Base-by-base conservation (phyloP, 2,797 vertebrate species). In the Kryptopterus vitreolus region DNA sequence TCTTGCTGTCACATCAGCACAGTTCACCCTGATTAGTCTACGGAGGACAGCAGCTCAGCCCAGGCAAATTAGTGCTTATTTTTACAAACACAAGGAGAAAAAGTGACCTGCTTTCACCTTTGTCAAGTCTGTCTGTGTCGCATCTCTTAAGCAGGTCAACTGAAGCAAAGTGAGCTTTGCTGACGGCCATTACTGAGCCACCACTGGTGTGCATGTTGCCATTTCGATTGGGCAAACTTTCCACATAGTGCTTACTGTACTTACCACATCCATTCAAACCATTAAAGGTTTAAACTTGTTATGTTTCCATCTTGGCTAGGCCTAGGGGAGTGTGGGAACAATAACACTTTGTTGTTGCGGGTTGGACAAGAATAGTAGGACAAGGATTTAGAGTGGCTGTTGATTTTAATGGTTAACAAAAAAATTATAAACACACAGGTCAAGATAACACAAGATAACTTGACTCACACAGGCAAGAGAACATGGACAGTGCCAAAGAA, bases 1-100 rank as follows among this genome's bases (percentile, higher is more conserved):
- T 75, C 72, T 55, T 16, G 50, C 48, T 57, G 70, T 58, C 79
- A 75, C 53, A 59, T 65, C 26, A 50, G 15, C 79, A 53, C 38
- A 35, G 29, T 70, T 76, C 58, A 68, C 35, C 57, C 80, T 76
- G 43, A 70, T 55, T 77, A 71, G 63, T n/a, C 65, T n/a, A 77
- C 18, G 31, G 80, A 77, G 18, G 66, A 46, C 46, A 65, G 26
- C 75, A 63, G 26, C 43, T 63, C 50, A 55, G 26, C 20, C 50
- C 68, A 46, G 8, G 16, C 46, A 59, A 82, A 82, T 78, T 65
- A 53, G 52, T 59, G 33, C 53, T 65, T 53, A 16, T 26, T 26
- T 69, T 69, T 71, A 52, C 65, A 59, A 61, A 26, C 55, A 38
- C 43, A 76, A 50, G 53, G n/a, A 26, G 43, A 81, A 81, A 50